Conservation (phyloP, 2,797 vertebrate genomes). For the Myiothlypis chrysogaster region DNA sequence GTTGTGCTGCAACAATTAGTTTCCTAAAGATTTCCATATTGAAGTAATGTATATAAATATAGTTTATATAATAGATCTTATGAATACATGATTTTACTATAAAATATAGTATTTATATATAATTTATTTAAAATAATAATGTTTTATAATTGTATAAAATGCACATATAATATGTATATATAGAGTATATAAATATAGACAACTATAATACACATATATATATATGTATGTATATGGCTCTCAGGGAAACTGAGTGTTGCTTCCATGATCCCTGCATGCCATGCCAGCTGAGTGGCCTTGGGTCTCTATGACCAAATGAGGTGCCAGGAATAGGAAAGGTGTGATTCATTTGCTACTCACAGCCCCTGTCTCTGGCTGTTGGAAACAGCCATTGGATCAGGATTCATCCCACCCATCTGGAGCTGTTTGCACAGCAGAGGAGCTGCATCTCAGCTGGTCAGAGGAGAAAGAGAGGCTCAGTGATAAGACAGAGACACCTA, state of each 20-base stretch:
- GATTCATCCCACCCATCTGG: background rate
- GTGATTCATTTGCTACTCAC: background rate
- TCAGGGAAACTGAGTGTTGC: background rate
- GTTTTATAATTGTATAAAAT: background rate
- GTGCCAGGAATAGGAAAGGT: background rate
- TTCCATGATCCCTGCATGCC: accelerated
- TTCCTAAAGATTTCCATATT: background rate
- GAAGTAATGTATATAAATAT: background rate
- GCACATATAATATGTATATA: background rate
- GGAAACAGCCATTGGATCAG: background rate
- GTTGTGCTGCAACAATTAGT: background rate
- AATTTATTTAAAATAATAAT: background rate
- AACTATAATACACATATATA: no score
- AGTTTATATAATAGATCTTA: background rate
- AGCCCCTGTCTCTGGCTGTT: background rate
- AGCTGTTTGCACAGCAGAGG: background rate
- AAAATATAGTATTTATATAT: background rate
- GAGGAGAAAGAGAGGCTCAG: background rate
- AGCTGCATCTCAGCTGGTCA: background rate
- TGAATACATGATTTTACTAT: background rate
- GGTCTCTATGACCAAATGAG: background rate
- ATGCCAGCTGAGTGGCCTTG: background rate
- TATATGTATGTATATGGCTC: background rate
- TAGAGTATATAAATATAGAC: no score
- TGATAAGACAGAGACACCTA: background rate